These are phyloP conservation scores for Anoura caudifer DNA, from an alignment of 2,113 vertebrate species.

Conservation along the genomic window DNA sequence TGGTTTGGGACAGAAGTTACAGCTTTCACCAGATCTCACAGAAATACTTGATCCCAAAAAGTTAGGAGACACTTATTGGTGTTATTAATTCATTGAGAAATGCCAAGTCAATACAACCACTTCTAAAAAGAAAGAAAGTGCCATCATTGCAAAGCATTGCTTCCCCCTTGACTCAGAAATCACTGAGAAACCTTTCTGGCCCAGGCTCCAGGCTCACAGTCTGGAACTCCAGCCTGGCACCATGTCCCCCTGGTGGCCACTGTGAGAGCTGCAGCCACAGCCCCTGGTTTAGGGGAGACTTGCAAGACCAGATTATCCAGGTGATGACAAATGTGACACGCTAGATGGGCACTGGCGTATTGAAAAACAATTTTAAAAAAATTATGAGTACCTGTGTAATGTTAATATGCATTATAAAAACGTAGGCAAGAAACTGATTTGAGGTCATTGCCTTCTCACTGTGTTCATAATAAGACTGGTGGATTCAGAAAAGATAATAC, in stretches of 20 bases:
- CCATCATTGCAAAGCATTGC: background rate
- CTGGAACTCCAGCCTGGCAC: background rate
- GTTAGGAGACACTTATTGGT: background rate
- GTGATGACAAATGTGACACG: background rate
- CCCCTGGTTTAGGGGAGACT: no score
- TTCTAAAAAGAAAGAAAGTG: background rate
- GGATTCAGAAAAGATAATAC: background rate
- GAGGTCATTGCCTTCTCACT: background rate
- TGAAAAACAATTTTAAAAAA: background rate
- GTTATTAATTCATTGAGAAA: background rate
- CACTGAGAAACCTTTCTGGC: background rate
- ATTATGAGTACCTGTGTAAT: background rate
- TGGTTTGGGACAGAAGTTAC: background rate
- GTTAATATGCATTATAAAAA: background rate
- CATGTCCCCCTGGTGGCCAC: background rate
- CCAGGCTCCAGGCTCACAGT: rapidly evolving
- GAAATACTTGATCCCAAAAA: background rate
- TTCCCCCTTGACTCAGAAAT: background rate
- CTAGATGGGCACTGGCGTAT: background rate
- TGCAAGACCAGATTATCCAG: rapidly evolving
- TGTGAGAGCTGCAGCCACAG: background rate
- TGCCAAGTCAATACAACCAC: background rate
- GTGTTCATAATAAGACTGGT: background rate
- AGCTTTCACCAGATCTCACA: background rate
- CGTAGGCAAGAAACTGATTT: background rate